Base-by-base conservation (phyloP, 2,888 invertebrate species). In the Pherbina coryleti region DNA sequence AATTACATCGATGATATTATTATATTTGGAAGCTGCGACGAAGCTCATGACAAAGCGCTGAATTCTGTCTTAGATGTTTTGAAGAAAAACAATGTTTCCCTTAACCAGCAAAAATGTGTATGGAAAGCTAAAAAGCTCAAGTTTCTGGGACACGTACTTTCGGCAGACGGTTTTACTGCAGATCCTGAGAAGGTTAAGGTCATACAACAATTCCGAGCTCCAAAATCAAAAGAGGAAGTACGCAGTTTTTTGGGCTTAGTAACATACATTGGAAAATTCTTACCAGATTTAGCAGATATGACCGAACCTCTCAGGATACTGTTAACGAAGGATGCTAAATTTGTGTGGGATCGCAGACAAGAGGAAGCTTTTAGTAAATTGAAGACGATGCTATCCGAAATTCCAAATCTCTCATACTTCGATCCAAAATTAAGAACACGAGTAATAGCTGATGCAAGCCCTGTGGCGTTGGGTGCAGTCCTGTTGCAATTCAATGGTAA, bases 371-470 rank as follows among this genome's bases (percentile, higher is more conserved):
- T 88, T 77, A 60, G 83, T 3, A 66, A 78, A 62, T 77, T 85
- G 17, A 87, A 85, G 76, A 28, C 49, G 8, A 62, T 67, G 49
- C 51, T 79, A 60, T 57, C 57, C 2, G 37, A 76, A 67, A 37
- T 77, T 31, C 34, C 66, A 22, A 81, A 81, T 17, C 79, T 88
- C 34, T 83, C 81, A 22, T 84, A 83, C 64, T 88, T 82, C 66
- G 80, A 87, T 70, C 81, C 77, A 44, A 73, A 81, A 2, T 82
- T 81, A 9, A 78, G 78, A 22, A 86, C 86, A 8, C 82, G 82
- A 66, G 81, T 88, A 0, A 79, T 85, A 17, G 85, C 85, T 3
- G 87, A 88, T 76, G 87, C 86, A 14, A 87, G 85, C 49, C 85
- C 86, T 5, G 85, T 86, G 1, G 86, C 81, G 0, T 64, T 87